Evolutionary conservation across 2,888 invertebrate species (phyloP).

Genomic region (Cybosia mesomella): DNA sequence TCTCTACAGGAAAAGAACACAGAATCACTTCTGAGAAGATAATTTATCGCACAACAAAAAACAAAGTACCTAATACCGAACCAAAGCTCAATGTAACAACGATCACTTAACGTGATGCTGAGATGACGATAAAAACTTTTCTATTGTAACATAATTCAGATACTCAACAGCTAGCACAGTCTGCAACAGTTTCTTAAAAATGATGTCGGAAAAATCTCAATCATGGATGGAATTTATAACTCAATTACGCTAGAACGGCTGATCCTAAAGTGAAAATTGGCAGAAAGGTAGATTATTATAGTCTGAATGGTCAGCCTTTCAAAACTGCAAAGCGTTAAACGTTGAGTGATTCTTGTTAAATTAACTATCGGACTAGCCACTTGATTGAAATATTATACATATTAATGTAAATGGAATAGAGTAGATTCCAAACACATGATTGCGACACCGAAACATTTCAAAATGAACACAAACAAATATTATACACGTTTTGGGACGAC

Average conservation of each 20-base stretch:
- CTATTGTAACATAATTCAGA: slow-evolving; percentile 20
- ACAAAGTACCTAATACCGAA: background rate
- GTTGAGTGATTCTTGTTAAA: too few relatives aligned
- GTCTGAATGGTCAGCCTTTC: too few relatives aligned
- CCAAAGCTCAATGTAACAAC: slow-evolving; percentile 8
- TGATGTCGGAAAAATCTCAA: background rate
- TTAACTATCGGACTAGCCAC: too few relatives aligned
- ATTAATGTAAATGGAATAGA: too few relatives aligned
- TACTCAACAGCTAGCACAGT: slow-evolving; percentile 1
- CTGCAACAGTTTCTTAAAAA: background rate
- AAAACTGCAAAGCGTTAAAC: too few relatives aligned
- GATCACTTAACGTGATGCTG: slow-evolving; percentile 27
- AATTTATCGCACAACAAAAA: background rate
- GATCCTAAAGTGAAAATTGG: too few relatives aligned
- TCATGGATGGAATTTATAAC: background rate
- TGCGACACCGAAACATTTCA: slow-evolving; percentile 11
- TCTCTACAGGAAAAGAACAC: background rate
- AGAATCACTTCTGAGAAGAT: background rate
- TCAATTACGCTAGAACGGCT: background rate
- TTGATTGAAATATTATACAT: too few relatives aligned
- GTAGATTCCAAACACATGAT: background rate
- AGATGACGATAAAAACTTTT: slow-evolving; percentile 33
- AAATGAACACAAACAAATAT: slow-evolving; percentile 12
- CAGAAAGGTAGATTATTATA: background rate
- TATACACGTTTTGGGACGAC: slow-evolving; percentile 3